Percentiles rank a stretch among this genome's conserved stretches.
These are phyloP conservation scores for Coenonympha glycerion DNA, from an alignment of 2,888 invertebrate genomes.

Conservation along the genomic window DNA sequence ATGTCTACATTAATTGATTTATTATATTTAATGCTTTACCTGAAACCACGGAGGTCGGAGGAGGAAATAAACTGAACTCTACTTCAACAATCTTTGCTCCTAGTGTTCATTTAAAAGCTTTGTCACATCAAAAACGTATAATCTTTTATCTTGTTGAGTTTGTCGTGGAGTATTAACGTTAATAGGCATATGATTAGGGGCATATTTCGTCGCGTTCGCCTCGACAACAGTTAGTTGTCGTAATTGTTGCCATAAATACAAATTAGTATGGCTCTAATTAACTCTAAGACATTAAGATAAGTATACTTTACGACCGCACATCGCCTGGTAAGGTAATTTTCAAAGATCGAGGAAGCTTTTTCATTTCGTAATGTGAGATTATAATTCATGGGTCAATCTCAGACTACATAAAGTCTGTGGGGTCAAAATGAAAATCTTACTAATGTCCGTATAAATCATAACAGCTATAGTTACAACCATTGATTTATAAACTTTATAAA, in stretches of 20 bases:
- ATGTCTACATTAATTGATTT: too few species aligned
- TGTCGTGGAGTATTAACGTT: constrained; percentile 20
- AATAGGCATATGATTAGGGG: constrained; percentile 16
- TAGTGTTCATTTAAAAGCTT: constrained; percentile 19
- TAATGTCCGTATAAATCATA: too few species aligned
- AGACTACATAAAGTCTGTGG: too few species aligned
- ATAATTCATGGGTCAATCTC: too few species aligned
- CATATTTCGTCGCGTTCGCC: constrained; percentile 31
- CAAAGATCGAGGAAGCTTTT: constrained; percentile 13
- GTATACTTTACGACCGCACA: constrained; percentile 45
- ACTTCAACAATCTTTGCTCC: constrained; percentile 10
- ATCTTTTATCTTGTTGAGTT: constrained; percentile 20
- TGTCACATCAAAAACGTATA: constrained; percentile 16
- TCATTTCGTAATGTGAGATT: not conserved
- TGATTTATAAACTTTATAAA: too few species aligned
- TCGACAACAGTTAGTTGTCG: constrained; percentile 36
- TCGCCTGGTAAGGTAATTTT: constrained; percentile 45
- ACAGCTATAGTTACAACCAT: too few species aligned
- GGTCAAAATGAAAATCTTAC: too few species aligned
- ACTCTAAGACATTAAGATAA: constrained; percentile 57
- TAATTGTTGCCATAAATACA: constrained; percentile 45
- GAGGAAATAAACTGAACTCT: constrained; percentile 4
- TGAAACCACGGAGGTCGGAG: too few species aligned
- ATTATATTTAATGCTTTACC: too few species aligned
- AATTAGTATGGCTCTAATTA: constrained; percentile 60